Conservation (phyloP, 2,113 vertebrate species). For the Sphyrna mokarran region DNA sequence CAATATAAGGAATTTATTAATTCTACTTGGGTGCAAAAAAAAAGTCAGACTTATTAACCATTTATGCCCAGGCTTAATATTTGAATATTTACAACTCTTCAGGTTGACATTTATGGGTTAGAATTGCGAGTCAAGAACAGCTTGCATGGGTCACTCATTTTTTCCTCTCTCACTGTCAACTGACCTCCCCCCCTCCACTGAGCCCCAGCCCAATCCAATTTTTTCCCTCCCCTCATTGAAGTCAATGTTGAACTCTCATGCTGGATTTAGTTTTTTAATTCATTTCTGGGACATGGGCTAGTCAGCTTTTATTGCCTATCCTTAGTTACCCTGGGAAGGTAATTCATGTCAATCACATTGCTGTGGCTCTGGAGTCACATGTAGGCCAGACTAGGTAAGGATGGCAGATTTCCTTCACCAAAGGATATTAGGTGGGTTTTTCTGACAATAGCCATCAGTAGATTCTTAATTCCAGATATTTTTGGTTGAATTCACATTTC, state of each 20-base stretch:
- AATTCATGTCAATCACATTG: too few relatives aligned
- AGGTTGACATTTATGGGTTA: neutral
- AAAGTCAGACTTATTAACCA: neutral
- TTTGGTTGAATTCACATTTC: too few relatives aligned
- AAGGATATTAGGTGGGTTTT: too few relatives aligned
- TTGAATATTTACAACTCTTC: neutral
- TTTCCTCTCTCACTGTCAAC: neutral
- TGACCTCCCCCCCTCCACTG: neutral
- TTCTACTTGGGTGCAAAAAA: neutral
- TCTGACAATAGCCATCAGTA: too few relatives aligned
- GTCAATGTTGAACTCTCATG: neutral
- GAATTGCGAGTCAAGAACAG: neutral
- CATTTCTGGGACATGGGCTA: too few relatives aligned
- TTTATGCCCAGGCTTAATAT: neutral
- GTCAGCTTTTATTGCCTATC: too few relatives aligned
- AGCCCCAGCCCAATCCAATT: neutral
- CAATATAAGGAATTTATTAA: slow-evolving; percentile 26
- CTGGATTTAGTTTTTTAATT: neutral
- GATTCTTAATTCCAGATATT: too few relatives aligned
- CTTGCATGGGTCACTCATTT: neutral
- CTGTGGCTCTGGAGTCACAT: too few relatives aligned
- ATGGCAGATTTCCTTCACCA: too few relatives aligned
- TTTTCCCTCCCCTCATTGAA: neutral
- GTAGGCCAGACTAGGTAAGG: too few relatives aligned
- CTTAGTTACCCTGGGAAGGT: too few relatives aligned